A percentile compares a stretch with the other conserved stretches of the same genome.
phyloP scores from a whole-genome alignment of 30 jellyfish, hydroid and myxozoan species.

The Chrysaora quinquecirrha region DNA sequence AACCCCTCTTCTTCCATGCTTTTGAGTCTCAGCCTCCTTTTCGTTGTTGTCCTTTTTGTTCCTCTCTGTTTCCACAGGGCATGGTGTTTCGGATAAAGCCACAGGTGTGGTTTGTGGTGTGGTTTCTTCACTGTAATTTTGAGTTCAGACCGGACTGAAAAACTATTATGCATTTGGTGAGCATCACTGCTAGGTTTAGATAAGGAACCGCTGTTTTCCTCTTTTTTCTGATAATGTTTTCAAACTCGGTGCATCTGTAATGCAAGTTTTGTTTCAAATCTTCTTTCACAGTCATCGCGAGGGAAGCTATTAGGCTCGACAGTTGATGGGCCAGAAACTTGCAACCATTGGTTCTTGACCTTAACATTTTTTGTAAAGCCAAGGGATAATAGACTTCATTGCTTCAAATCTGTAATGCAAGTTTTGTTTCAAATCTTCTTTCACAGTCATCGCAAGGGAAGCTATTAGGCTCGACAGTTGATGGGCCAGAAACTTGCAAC shows the following conservation, averaged over 20 bases:
- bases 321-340: conserved; percentile 1
- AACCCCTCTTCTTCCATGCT: conserved; percentile 20
- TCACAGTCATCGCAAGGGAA: not conserved
- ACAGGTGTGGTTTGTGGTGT: not conserved
- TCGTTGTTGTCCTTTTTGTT: not conserved
- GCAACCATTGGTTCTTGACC: not conserved
- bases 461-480: not conserved
- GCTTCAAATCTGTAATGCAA: not conserved
- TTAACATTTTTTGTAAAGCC: not conserved
- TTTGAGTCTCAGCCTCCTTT: not conserved
- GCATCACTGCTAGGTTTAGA: not conserved
- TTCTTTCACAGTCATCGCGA: not conserved
- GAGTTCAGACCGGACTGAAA: no score
- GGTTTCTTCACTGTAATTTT: not conserved
- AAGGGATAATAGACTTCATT: not conserved
- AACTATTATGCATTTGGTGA: not conserved
- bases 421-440: not conserved
- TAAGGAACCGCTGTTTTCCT: not conserved
- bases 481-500: conserved; percentile 1
- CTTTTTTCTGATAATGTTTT: not conserved
- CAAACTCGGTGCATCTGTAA: not conserved
- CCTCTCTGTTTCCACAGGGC: not conserved
- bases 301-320: not conserved
- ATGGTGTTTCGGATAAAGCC: not conserved
- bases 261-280: not conserved